Percentiles rank a stretch among this genome's conserved stretches.
Evolutionary conservation across 2,113 vertebrate genomes (phyloP).

Genomic region (Amblyornis subalaris): DNA sequence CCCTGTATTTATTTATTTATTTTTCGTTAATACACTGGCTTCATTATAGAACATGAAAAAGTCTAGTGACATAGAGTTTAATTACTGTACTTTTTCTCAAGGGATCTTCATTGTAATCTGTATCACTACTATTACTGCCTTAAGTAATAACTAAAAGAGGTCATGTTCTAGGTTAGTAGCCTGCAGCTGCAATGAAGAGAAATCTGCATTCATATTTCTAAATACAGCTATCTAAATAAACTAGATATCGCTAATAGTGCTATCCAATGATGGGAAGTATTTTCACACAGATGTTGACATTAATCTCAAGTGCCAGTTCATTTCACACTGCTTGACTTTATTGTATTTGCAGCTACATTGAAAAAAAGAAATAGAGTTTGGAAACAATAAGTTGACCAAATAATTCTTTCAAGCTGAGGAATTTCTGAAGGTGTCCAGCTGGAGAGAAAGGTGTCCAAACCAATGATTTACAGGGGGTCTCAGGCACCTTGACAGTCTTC

Average conservation of each 20-base stretch:
- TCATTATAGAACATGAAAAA: slow-evolving; percentile 28
- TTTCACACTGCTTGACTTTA: not conserved
- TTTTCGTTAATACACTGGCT: not conserved
- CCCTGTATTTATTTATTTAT: not conserved
- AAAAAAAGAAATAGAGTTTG: not conserved
- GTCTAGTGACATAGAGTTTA: slow-evolving; percentile 17
- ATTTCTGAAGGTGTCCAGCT: not conserved
- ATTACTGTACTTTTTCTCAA: slow-evolving; percentile 44
- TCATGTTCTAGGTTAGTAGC: slow-evolving; percentile 65
- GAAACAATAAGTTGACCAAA: not conserved
- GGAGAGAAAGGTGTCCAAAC: not conserved
- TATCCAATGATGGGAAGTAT: not conserved
- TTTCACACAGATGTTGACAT: not conserved
- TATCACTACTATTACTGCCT: slow-evolving; percentile 4
- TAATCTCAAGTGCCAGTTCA: slow-evolving; percentile 26
- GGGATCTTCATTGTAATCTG: slow-evolving; percentile 20
- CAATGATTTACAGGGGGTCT: not conserved
- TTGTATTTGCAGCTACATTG: not conserved
- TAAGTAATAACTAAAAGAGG: slow-evolving; percentile 62
- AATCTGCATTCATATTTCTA: not conserved
- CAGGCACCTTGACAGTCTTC: not conserved
- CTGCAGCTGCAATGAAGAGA: slow-evolving; percentile 46
- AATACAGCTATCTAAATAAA: slow-evolving; percentile 13
- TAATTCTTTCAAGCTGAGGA: not conserved
- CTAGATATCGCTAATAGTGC: not conserved